Percentiles rank a stretch among this genome's conserved stretches.
Conservation (phyloP, 2,113 vertebrate species). For the Apaloderma vittatum region DNA sequence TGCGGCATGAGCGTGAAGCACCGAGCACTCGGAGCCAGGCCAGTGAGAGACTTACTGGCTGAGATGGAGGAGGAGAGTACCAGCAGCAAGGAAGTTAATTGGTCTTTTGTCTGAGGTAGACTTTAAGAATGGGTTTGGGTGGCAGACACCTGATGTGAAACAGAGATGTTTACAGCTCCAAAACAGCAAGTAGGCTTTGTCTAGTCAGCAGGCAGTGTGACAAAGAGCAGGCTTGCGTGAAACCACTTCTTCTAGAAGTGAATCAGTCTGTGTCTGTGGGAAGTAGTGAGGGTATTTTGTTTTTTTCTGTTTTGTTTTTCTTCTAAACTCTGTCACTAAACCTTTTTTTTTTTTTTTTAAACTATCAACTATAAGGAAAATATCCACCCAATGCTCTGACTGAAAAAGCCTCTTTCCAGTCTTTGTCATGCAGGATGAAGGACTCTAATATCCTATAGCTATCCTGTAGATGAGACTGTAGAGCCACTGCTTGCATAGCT, state of each 20-base stretch:
- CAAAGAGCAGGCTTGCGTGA: neutral
- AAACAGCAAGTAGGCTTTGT: neutral
- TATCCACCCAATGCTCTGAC: neutral
- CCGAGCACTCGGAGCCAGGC: neutral
- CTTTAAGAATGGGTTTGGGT: neutral
- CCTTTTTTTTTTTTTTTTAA: neutral
- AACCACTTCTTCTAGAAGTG: neutral
- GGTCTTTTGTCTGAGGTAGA: neutral
- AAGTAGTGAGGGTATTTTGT: neutral
- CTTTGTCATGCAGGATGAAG: neutral
- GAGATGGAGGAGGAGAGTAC: neutral
- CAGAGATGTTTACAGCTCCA: neutral
- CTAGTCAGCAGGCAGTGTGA: neutral
- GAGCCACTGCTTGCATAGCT: neutral
- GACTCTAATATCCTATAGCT: neutral
- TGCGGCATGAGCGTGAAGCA: accelerated
- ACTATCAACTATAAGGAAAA: neutral
- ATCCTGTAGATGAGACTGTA: neutral
- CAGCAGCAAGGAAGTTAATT: neutral
- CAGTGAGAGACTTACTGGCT: neutral
- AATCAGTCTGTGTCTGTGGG: neutral
- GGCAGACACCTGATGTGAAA: neutral
- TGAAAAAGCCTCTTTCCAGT: neutral
- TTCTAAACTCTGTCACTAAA: neutral
- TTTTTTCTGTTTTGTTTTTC: neutral